A percentile compares a stretch with the other conserved stretches of the same genome.
These are phyloP conservation scores for Phoenicopterus ruber DNA, from an alignment of 2,113 vertebrate genomes.

Conservation along the genomic window DNA sequence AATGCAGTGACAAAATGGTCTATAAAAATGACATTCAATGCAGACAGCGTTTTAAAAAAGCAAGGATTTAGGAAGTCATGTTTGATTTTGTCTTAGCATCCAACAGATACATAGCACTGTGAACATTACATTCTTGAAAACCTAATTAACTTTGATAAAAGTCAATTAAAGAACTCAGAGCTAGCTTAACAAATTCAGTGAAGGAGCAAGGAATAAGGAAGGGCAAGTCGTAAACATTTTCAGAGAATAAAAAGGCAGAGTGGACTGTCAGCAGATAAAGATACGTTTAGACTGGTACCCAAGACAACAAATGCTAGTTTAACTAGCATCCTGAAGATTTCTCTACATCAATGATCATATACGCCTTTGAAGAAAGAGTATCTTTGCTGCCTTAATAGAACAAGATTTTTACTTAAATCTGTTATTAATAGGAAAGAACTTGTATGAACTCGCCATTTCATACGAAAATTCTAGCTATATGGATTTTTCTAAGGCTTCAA, in stretches of 20 bases:
- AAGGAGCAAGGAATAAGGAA: not conserved
- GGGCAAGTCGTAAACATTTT: not conserved
- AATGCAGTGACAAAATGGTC: not conserved
- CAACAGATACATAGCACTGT: not conserved
- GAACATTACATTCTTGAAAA: not conserved
- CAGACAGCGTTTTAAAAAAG: not conserved
- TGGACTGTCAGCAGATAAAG: not conserved
- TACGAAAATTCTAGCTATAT: not conserved
- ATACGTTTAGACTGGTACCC: not conserved
- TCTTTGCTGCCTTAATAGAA: not conserved
- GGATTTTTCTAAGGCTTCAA: not conserved
- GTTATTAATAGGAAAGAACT: not conserved
- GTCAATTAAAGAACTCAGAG: not conserved
- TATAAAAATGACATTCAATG: not conserved
- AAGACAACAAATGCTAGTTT: not conserved
- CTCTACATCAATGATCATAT: not conserved
- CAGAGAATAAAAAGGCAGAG: not conserved
- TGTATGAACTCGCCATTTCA: not conserved
- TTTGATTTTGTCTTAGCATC: not conserved
- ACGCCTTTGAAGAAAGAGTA: not conserved
- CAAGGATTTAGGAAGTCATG: not conserved
- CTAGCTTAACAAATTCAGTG: not conserved
- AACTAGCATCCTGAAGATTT: not conserved
- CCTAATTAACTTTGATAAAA: not conserved
- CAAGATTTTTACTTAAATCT: not conserved